Evolutionary conservation across 2,888 invertebrate genomes (phyloP).

Genomic region (Drosophila cracens): DNA sequence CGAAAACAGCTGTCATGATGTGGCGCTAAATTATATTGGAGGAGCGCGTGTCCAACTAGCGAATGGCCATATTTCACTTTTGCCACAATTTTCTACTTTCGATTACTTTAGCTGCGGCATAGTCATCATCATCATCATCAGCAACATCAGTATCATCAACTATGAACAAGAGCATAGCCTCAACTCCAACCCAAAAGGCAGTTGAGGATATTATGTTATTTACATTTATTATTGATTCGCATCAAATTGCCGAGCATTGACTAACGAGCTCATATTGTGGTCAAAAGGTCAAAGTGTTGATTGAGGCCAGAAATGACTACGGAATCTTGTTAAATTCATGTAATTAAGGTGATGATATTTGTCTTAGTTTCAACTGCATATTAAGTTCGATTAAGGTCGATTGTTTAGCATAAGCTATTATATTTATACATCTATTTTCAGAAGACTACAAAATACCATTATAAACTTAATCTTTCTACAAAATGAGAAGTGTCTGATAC

Average conservation of each 20-base stretch:
- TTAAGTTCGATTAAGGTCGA: neutral
- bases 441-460: neutral
- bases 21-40: constrained; percentile 71
- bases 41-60: constrained; percentile 48
- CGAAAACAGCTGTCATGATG: constrained; percentile 70
- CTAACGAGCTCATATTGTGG: constrained; percentile 76
- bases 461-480: neutral
- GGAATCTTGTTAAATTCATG: constrained; percentile 22
- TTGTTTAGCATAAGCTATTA: neutral
- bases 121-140: constrained; percentile 35
- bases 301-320: constrained; percentile 21
- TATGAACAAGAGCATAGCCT: constrained; percentile 16
- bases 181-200: neutral
- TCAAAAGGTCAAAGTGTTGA: constrained; percentile 66
- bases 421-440: neutral
- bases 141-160: constrained; percentile 5
- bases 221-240: constrained; percentile 77
- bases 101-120: constrained; percentile 45
- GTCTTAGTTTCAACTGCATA: neutral
- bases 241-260: constrained; percentile 71
- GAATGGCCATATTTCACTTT: constrained; percentile 67
- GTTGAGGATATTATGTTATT: constrained; percentile 66
- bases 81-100: constrained; percentile 42
- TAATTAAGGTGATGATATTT: constrained; percentile 44
- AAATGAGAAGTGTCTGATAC: neutral